Percentiles rank a stretch among this genome's conserved stretches.
These are phyloP conservation scores for Odontothrips loti DNA, from an alignment of 2,888 invertebrate genomes.

Conservation along the genomic window DNA sequence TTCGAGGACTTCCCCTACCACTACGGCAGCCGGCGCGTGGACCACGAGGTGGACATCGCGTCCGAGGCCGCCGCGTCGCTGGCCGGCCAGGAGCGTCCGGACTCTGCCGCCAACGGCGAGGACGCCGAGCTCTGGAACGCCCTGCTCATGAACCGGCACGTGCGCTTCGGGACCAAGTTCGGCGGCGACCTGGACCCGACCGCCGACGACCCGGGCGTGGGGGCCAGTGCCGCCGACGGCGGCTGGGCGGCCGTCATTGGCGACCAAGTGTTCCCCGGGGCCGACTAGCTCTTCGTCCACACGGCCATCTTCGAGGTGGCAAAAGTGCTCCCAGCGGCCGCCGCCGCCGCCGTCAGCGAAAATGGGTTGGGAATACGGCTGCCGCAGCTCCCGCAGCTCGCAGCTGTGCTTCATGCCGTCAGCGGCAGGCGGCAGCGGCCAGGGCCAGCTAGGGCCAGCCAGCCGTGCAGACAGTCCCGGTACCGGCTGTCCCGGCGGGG, in stretches of 20 bases:
- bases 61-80: background rate
- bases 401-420: too few relatives aligned
- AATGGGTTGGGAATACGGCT: too few relatives aligned
- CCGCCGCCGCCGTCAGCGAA: too few relatives aligned
- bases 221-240: background rate
- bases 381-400: too few relatives aligned
- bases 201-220: background rate
- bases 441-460: too few relatives aligned
- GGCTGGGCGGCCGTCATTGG: background rate
- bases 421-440: too few relatives aligned
- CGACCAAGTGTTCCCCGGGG: background rate
- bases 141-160: slow-evolving; percentile 12
- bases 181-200: background rate
- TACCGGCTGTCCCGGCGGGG: too few relatives aligned
- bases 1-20: slow-evolving; percentile 13
- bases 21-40: slow-evolving; percentile 4
- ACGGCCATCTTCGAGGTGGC: too few relatives aligned
- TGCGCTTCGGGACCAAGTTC: slow-evolving; percentile 2
- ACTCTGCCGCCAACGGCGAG: slow-evolving; percentile 3
- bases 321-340: too few relatives aligned
- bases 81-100: slow-evolving; percentile 10
- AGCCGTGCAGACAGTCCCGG: too few relatives aligned
- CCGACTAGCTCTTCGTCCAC: background rate
- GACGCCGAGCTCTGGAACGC: slow-evolving; percentile 20
- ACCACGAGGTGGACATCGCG: background rate